phyloP scores from a whole-genome alignment of 2,888 invertebrate species.

The Dexiosoma caninum region DNA sequence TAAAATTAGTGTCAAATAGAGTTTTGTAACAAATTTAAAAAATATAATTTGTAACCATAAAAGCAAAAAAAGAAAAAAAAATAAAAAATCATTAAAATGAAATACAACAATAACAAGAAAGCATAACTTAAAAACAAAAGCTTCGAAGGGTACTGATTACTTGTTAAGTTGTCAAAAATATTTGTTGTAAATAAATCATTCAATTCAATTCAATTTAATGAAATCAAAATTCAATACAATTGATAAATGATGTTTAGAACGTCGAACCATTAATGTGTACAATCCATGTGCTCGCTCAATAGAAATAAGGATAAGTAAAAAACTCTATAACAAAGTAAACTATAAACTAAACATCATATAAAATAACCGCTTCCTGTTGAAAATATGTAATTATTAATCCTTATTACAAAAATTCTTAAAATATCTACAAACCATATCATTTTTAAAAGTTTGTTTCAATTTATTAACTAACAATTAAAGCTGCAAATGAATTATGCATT shows the following conservation, averaged over 20 bases:
- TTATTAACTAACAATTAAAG: slow-evolving; percentile 4
- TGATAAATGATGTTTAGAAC: slow-evolving; percentile 72
- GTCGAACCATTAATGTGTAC: slow-evolving; percentile 78
- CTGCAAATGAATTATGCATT: not conserved
- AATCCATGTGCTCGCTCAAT: slow-evolving; percentile 68
- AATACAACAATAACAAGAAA: slow-evolving; percentile 48
- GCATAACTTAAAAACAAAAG: slow-evolving; percentile 47
- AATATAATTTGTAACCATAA: slow-evolving; percentile 38
- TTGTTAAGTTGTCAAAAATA: slow-evolving; percentile 59
- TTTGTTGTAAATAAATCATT: slow-evolving; percentile 62
- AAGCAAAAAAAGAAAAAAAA: too few species aligned
- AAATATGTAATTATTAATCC: slow-evolving; percentile 17
- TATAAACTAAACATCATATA: slow-evolving; percentile 28
- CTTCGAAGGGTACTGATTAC: slow-evolving; percentile 60
- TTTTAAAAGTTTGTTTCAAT: slow-evolving; percentile 55
- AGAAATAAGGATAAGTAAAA: slow-evolving; percentile 59
- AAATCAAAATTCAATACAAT: slow-evolving; percentile 47
- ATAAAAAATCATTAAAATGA: slow-evolving; percentile 17
- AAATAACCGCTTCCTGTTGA: slow-evolving; percentile 35
- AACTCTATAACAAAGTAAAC: not conserved
- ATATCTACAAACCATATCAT: not conserved
- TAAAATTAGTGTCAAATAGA: slow-evolving; percentile 56
- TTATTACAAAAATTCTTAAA: slow-evolving; percentile 32
- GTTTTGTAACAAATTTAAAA: slow-evolving; percentile 38
- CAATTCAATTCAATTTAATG: slow-evolving; percentile 27